phyloP scores from a whole-genome alignment of 2,888 invertebrate species.

The Elegia similella region DNA sequence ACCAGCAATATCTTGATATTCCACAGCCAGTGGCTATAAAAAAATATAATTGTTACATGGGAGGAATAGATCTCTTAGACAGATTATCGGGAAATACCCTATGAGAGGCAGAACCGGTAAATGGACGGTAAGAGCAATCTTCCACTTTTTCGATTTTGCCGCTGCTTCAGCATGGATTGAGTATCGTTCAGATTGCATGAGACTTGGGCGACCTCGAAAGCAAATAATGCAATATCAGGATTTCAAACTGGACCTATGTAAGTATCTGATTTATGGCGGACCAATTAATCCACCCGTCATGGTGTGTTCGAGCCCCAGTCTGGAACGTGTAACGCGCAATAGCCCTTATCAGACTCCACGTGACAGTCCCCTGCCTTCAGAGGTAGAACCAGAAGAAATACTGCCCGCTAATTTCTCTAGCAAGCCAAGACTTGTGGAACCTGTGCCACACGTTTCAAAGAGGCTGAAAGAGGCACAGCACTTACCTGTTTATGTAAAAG shows the following conservation, averaged over 20 bases:
- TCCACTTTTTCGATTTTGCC: constrained; percentile 20
- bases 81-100: constrained; percentile 26
- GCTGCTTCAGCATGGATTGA: background rate
- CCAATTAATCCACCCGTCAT: background rate
- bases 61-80: constrained; percentile 26
- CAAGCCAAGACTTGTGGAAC: background rate
- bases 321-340: background rate
- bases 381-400: no score
- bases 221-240: constrained; percentile 15
- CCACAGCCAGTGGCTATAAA: constrained; percentile 24
- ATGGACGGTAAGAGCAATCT: constrained; percentile 28
- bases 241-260: constrained; percentile 13
- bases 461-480: constrained; percentile 6
- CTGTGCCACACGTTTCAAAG: constrained; percentile 4
- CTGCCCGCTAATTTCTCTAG: background rate
- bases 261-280: constrained; percentile 11
- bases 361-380: no score
- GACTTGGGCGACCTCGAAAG: constrained; percentile 2
- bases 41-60: constrained; percentile 26
- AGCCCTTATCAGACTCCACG: background rate
- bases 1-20: constrained; percentile 19
- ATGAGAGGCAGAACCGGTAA: constrained; percentile 29
- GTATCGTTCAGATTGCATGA: background rate
- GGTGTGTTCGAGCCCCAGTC: background rate
- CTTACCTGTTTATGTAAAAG: constrained; percentile 17